Conservation (phyloP, 2,888 invertebrate species). For the Elmis aenea region DNA sequence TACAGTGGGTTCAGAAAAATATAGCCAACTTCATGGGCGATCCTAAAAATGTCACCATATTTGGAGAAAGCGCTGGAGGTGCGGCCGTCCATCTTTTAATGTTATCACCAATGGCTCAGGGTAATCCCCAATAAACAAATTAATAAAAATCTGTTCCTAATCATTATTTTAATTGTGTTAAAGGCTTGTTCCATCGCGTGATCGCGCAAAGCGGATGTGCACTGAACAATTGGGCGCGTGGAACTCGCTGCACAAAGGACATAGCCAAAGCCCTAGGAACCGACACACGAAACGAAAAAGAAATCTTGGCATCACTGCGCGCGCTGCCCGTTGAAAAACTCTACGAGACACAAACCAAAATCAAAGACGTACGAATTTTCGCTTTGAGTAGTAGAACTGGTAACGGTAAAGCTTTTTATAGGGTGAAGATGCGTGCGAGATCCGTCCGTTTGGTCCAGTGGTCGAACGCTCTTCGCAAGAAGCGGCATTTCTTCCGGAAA, state of each 20-base stretch:
- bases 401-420: too few relatives aligned
- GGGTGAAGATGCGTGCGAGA: constrained; percentile 7
- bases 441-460: constrained; percentile 20
- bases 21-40: constrained; percentile 50
- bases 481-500: constrained; percentile 26
- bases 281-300: constrained; percentile 36
- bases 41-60: constrained; percentile 49
- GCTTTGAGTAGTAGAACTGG: too few relatives aligned
- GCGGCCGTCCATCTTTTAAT: constrained; percentile 48
- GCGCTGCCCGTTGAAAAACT: constrained; percentile 38
- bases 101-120: constrained; percentile 48
- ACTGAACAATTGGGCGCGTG: constrained; percentile 32
- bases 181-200: constrained; percentile 39
- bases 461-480: constrained; percentile 25
- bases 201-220: constrained; percentile 40
- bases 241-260: constrained; percentile 35
- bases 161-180: constrained; percentile 33
- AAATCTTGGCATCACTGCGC: constrained; percentile 41
- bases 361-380: constrained; percentile 34
- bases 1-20: constrained; percentile 51
- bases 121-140: constrained; percentile 44
- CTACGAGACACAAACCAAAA: constrained; percentile 37
- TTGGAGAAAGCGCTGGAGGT: constrained; percentile 53
- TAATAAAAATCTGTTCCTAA: constrained; percentile 44
- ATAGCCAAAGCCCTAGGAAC: constrained; percentile 42